Evolutionary conservation across 1,140 invertebrate species (phyloP), one percentile per base, ranked within the genome.

Genomic region (Aporrectodea caliginosa): DNA sequence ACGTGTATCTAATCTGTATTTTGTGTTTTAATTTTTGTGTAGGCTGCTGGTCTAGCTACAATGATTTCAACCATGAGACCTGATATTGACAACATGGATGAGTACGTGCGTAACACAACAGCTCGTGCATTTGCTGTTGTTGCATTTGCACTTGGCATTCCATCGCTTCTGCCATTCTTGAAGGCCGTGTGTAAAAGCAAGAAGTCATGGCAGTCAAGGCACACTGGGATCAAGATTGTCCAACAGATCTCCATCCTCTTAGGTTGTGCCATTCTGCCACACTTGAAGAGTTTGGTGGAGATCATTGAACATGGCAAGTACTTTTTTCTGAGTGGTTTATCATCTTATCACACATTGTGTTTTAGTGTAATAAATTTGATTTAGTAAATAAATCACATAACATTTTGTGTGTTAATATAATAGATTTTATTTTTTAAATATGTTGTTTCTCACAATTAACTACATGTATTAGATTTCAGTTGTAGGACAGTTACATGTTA

Each of bases 21-120:
- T 58, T 12, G 6, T 58, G 22, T 58, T 58, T 6, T 58, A 58
- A 12, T 58, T 58, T 12, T 58, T 12, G 43, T 58, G 43, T 81
- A 90, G 90, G 98, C 98, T 29, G 98, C 98, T n/a, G 98, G 98
- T 80, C 90, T 99, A 33, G 98, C 98, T 0, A 99, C 98, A 12
- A 99, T 99, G 98, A 99, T 99, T 84, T 99, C 98, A 0, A 99
- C 98, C 0, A 99, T 99, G 98, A 91, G 98, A 89, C 98, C 98
- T 1, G 98, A 99, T 90, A 99, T 99, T 86, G 98, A 99, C 87
- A 99, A 99, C 87, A 98, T 99, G 84, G 98, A 99, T 89, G 98
- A 99, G 90, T 99, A 99, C 84, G 98, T 99, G 0, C 91, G 98
- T 87, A 99, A 99, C 88, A 99, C 98, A 0, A 99, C 98, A 14